Evolutionary conservation across 1,140 invertebrate genomes (phyloP).

Genomic region (Diachasmimorpha longicaudata): DNA sequence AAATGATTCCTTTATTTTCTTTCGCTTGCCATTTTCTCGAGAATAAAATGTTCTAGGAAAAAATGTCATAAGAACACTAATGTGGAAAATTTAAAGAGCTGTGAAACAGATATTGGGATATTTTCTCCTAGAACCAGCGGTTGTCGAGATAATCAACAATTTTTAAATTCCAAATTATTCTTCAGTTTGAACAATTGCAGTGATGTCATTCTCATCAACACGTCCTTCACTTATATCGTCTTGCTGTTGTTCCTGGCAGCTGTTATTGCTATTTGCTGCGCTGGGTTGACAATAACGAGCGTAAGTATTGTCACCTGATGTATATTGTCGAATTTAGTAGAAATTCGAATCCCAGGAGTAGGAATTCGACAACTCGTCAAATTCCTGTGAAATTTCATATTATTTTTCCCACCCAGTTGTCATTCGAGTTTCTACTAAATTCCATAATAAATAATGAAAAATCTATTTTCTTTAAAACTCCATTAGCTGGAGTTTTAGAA

Average conservation of each 20-base stretch:
- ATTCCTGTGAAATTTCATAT: not conserved
- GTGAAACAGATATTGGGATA: not conserved
- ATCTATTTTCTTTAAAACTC: too few species aligned
- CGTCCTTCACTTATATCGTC: conserved; percentile 21
- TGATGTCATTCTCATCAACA: conserved; percentile 20
- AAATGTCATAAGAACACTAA: too few species aligned
- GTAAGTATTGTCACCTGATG: too few species aligned
- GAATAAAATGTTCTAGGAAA: not conserved
- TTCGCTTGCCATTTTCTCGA: not conserved
- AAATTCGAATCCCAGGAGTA: too few species aligned
- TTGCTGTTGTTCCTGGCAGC: conserved; percentile 24
- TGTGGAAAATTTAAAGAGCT: too few species aligned
- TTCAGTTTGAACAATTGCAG: not conserved
- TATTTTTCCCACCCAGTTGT: not conserved
- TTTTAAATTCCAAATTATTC: not conserved
- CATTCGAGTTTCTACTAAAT: too few species aligned
- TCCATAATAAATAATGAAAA: not conserved
- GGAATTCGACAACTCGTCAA: not conserved
- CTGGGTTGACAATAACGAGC: conserved; percentile 22
- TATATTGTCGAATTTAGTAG: too few species aligned
- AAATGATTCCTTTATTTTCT: not conserved
- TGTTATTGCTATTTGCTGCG: conserved; percentile 26
- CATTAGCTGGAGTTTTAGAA: too few species aligned
- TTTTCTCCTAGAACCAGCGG: not conserved
- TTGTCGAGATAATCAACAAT: too few species aligned